Base-by-base conservation (phyloP, 2,797 vertebrate genomes). In the Acanthiza pusilla region DNA sequence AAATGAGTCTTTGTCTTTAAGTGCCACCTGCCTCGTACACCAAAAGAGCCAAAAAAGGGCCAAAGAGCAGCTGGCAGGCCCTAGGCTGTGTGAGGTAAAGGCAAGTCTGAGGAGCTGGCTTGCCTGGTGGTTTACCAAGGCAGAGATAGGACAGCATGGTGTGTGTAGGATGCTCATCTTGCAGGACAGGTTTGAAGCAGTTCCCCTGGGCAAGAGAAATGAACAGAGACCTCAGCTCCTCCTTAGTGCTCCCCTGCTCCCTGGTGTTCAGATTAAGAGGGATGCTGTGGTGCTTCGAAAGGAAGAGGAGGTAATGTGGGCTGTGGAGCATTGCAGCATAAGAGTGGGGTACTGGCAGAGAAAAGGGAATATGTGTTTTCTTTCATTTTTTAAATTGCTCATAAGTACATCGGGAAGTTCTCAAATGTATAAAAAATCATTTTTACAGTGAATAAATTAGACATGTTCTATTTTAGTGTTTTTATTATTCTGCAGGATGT, bases 401-500 rank as follows among this genome's bases (percentile, higher is more conserved):
- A 7, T 68, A 68, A 85, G 45, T 50, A 27, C 2, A 54, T 53
- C 42, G 36, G 8, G 36, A 92, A 71, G 47, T 68, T 61, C 40
- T 77, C 54, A 65, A 80, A 63, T 50, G 26, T 58, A 63, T 58
- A 53, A 60, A 81, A 78, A 86, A 73, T 16, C 70, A 85, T 40
- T 89, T 89, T 85, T 73, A 79, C 9, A 10, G 34, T 29, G 84
- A 87, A 66, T n/a, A 87, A 80, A 92, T 94, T 34, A 87, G 34
- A n/a, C 6, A 11, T 74, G 67, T 82, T 91, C 75, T 89, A 40
- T 91, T 91, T 92, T 42, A 61, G 42, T 91, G 72, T 58, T 93
- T 94, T 93, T 54, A 57, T 92, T 95, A 77, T 92, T 60, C 71
- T 87, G 36, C 61, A 88, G 82, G 58, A 93, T 93, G 91, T 93